phyloP scores from a whole-genome alignment of 2,888 invertebrate genomes.

The Drosophila neoperkinsi region DNA sequence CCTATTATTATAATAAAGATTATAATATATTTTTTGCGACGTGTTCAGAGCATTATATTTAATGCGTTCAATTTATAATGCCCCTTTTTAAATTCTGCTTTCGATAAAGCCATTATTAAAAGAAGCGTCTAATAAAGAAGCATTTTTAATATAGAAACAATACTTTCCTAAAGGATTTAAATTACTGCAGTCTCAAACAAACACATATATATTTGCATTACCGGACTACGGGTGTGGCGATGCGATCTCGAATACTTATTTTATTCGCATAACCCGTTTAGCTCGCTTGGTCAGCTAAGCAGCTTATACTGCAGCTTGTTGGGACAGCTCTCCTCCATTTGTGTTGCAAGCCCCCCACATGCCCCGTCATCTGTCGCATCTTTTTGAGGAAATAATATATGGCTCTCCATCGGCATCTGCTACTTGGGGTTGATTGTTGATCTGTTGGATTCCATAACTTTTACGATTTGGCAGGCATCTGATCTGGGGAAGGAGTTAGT shows the following conservation, averaged over 20 bases:
- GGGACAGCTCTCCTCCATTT: not conserved
- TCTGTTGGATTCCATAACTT: constrained; percentile 54
- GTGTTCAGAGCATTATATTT: not conserved
- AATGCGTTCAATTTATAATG: not conserved
- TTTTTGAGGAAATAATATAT: not conserved
- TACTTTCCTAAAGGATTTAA: constrained; percentile 33
- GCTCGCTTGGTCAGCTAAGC: constrained; percentile 43
- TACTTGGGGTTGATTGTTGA: constrained; percentile 54
- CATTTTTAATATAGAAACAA: constrained; percentile 15
- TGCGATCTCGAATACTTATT: constrained; percentile 5
- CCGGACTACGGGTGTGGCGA: constrained; percentile 2
- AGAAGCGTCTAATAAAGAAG: not conserved
- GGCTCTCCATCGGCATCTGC: constrained; percentile 31
- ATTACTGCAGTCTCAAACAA: constrained; percentile 12
- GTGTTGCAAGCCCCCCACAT: not conserved
- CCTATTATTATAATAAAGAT: not conserved
- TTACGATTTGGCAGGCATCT: constrained; percentile 13
- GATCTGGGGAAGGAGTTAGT: constrained; percentile 7
- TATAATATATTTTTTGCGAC: not conserved
- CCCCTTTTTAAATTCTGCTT: not conserved
- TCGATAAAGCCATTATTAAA: constrained; percentile 41
- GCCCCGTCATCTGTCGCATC: not conserved
- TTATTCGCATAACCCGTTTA: constrained; percentile 66
- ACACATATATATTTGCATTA: constrained; percentile 1
- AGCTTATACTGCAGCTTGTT: constrained; percentile 61